Conservation (phyloP, 2,113 vertebrate genomes). For the Xyliphius kryptos region DNA sequence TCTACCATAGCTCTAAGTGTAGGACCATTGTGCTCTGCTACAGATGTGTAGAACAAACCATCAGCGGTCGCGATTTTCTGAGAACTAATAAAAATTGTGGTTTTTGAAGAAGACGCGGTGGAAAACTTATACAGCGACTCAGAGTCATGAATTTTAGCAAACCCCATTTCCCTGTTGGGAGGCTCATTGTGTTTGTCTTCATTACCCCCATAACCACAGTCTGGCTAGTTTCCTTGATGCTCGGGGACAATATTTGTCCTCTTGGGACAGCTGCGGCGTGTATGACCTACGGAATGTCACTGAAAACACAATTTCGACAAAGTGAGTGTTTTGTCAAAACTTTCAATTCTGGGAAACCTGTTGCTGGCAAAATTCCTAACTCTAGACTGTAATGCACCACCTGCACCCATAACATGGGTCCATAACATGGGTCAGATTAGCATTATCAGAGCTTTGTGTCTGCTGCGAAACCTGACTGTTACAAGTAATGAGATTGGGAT, state of each 20-base stretch:
- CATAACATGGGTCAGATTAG: not conserved
- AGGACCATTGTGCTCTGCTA: not conserved
- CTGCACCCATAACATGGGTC: too few species aligned
- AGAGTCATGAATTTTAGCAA: not conserved
- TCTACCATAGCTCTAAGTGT: conserved; percentile 40
- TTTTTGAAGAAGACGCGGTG: not conserved
- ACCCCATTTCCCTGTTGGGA: conserved; percentile 16
- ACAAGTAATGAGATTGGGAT: too few species aligned
- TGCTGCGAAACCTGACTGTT: too few species aligned
- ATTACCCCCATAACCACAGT: conserved; percentile 26
- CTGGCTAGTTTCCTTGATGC: not conserved
- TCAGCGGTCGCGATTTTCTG: conserved; percentile 19
- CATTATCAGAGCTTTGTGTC: too few species aligned
- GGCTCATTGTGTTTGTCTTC: too few species aligned
- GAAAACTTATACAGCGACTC: too few species aligned
- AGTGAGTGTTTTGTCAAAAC: too few species aligned
- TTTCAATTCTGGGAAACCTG: too few species aligned
- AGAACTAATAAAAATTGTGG: conserved; percentile 15
- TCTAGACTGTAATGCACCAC: not conserved
- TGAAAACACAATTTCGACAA: too few species aligned
- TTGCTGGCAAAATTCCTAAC: not conserved
- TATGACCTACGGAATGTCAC: conserved; percentile 3
- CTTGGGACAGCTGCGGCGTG: not conserved
- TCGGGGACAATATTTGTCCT: too few species aligned
- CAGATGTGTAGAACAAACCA: conserved; percentile 35